Conservation (phyloP, 2,113 vertebrate genomes). For the Manacus vitellinus region DNA sequence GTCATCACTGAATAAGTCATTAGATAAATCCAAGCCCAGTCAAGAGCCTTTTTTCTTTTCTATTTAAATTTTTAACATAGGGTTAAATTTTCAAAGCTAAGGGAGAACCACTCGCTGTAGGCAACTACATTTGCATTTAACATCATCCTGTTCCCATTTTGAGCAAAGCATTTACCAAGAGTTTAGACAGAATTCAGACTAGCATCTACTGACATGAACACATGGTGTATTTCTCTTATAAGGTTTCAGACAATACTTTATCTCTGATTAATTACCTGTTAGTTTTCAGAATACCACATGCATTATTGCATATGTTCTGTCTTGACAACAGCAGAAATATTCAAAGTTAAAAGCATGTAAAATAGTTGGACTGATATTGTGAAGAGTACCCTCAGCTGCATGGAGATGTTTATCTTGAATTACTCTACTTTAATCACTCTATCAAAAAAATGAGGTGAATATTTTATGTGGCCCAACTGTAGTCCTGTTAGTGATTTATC, state of each 20-base stretch:
- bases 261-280: neutral
- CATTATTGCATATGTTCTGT: neutral
- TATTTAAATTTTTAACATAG: neutral
- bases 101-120: neutral
- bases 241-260: neutral
- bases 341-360: neutral
- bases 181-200: neutral
- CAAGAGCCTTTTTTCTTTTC: neutral
- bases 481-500: neutral
- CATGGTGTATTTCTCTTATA: neutral
- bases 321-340: neutral
- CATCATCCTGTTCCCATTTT: neutral
- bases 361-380: neutral
- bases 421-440: neutral
- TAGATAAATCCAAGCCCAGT: neutral
- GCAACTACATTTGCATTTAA: neutral
- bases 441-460: neutral
- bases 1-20: neutral
- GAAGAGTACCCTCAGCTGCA: neutral
- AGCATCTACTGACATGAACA: neutral
- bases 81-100: neutral
- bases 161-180: neutral
- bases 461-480: neutral
- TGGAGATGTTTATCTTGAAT: neutral
- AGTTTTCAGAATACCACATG: neutral